Percentiles rank a stretch among this genome's conserved stretches.
phyloP scores from a whole-genome alignment of 2,797 vertebrate species.

The Chiloscyllium punctatum region DNA sequence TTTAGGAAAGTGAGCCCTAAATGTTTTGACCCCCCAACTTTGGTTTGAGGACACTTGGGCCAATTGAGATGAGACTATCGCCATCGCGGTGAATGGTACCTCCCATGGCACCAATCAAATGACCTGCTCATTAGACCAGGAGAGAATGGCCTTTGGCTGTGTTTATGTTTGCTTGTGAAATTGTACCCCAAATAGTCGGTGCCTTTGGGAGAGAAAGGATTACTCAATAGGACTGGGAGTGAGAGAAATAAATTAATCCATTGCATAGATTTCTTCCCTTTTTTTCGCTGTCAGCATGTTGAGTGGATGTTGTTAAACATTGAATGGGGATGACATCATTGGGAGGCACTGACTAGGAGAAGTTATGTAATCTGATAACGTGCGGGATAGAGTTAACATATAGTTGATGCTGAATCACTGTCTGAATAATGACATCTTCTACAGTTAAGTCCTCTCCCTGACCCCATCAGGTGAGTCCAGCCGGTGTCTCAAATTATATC shows the following conservation, averaged over 20 bases:
- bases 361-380: constrained; percentile 24
- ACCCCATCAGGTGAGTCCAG: not conserved
- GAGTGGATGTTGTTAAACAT: constrained; percentile 17
- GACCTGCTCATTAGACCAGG: not conserved
- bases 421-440: constrained; percentile 26
- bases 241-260: not conserved
- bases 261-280: not conserved
- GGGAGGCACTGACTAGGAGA: constrained; percentile 17
- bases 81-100: not conserved
- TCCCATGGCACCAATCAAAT: not conserved
- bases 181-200: too few relatives aligned
- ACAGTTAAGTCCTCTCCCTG: constrained; percentile 11
- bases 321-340: constrained; percentile 33
- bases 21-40: not conserved
- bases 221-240: not conserved
- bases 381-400: constrained; percentile 25
- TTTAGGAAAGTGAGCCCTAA: not conserved
- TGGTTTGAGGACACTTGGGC: not conserved
- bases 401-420: constrained; percentile 1
- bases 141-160: not conserved
- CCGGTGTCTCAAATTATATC: not conserved
- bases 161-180: not conserved
- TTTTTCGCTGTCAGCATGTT: not conserved
- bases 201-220: not conserved
- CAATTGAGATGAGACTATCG: not conserved